phyloP scores from a whole-genome alignment of 2,113 vertebrate genomes.

The Herpetotheres cachinnans region DNA sequence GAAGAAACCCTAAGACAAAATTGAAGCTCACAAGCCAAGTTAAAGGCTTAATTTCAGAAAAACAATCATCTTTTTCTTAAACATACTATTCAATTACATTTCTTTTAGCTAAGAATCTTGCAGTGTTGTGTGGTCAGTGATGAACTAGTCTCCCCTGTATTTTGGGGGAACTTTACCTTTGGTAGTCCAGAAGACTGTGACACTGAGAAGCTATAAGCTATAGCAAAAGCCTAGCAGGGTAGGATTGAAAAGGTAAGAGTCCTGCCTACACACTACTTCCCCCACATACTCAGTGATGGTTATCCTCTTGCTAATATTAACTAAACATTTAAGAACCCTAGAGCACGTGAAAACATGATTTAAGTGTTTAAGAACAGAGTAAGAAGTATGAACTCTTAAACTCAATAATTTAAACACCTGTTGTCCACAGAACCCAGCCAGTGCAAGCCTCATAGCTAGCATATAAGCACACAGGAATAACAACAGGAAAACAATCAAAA shows the following conservation, averaged over 20 bases:
- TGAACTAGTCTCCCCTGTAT: not conserved
- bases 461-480: not conserved
- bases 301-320: not conserved
- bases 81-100: not conserved
- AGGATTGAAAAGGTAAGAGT: not conserved
- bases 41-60: not conserved
- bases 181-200: not conserved
- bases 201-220: not conserved
- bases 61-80: not conserved
- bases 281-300: fast-evolving
- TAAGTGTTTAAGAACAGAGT: not conserved
- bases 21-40: not conserved
- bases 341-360: fast-evolving
- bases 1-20: not conserved
- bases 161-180: not conserved
- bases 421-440: not conserved
- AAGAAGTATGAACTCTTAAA: not conserved
- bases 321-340: not conserved
- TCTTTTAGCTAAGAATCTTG: not conserved
- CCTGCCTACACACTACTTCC: not conserved
- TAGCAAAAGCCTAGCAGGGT: not conserved
- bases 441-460: not conserved
- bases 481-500: not conserved
- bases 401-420: not conserved
- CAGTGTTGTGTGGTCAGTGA: not conserved